Evolutionary conservation across 2,888 invertebrate genomes (phyloP).

Genomic region (Reticulitermes lucifugus): DNA sequence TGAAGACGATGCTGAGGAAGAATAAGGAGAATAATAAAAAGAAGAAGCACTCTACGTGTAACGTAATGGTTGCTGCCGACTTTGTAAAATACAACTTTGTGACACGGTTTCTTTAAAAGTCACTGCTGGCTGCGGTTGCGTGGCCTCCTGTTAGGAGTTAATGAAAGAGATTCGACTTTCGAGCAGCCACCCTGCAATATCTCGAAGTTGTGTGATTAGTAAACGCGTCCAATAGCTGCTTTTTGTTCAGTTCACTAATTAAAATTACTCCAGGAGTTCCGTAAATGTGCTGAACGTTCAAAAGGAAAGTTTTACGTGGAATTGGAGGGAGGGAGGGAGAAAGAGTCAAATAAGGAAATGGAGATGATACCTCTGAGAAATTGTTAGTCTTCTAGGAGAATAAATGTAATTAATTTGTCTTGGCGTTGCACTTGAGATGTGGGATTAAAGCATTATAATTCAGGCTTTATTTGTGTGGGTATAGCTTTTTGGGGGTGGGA

Average conservation of each 20-base stretch:
- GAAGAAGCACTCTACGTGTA: not conserved
- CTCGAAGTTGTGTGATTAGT: slow-evolving; percentile 9
- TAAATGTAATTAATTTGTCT: slow-evolving; percentile 33
- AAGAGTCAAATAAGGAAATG: not conserved
- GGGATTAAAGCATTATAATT: not conserved
- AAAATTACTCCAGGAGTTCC: slow-evolving; percentile 6
- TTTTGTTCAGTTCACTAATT: slow-evolving; percentile 33
- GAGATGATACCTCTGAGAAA: slow-evolving; percentile 1
- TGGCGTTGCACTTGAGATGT: not conserved
- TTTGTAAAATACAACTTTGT: not conserved
- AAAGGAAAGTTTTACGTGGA: slow-evolving; percentile 16
- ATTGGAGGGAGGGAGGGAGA: not conserved
- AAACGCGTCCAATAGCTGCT: not conserved
- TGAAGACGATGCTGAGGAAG: not conserved
- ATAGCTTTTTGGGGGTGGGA: not conserved
- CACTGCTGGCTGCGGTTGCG: not conserved
- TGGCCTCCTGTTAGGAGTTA: not conserved
- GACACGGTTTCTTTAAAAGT: not conserved
- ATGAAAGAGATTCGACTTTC: not conserved
- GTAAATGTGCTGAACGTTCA: slow-evolving; percentile 11
- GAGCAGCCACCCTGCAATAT: not conserved
- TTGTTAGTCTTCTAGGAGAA: not conserved
- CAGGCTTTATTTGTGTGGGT: not conserved
- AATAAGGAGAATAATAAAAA: no score
- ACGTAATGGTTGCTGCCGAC: not conserved